phyloP scores from a whole-genome alignment of 2,113 vertebrate species.

The Seriola quinqueradiata region DNA sequence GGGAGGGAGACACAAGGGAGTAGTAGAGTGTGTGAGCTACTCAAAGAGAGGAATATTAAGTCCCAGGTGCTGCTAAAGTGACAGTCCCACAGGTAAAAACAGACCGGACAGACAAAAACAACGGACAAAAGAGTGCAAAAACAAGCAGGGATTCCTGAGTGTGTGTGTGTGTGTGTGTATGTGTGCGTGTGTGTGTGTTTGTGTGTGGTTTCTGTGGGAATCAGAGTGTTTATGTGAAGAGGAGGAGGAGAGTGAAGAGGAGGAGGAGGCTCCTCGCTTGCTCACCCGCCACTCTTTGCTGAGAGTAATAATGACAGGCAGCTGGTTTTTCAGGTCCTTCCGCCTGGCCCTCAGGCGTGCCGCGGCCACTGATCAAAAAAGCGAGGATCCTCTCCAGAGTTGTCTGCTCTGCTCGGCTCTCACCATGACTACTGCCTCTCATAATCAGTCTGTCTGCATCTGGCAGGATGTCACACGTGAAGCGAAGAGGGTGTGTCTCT shows the following conservation, averaged over 20 bases:
- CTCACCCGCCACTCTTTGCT: slow-evolving; percentile 34
- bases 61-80: slow-evolving; percentile 36
- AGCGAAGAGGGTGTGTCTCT: background rate
- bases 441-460: slow-evolving; percentile 25
- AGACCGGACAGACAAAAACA: background rate
- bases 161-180: slow-evolving; percentile 24
- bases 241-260: slow-evolving; percentile 36
- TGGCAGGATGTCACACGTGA: background rate
- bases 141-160: slow-evolving; percentile 18
- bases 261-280: slow-evolving; percentile 55
- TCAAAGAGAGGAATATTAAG: slow-evolving; percentile 2
- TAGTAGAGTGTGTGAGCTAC: background rate
- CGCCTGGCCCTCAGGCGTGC: slow-evolving; percentile 72
- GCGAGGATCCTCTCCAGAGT: slow-evolving; percentile 23
- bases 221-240: slow-evolving; percentile 47
- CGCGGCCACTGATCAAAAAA: slow-evolving; percentile 53
- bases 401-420: slow-evolving; percentile 15
- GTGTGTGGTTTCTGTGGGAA: slow-evolving; percentile 49
- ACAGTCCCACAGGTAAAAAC: slow-evolving; percentile 20
- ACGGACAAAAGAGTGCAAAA: background rate
- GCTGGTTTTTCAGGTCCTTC: slow-evolving; percentile 87
- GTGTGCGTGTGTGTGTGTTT: slow-evolving; percentile 16
- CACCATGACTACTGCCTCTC: slow-evolving; percentile 26
- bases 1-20: background rate
- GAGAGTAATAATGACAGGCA: slow-evolving; percentile 67